Percentiles rank a stretch among this genome's conserved stretches.
Conservation (phyloP, 2,888 invertebrate genomes). For the Acanthosepion pharaonis region DNA sequence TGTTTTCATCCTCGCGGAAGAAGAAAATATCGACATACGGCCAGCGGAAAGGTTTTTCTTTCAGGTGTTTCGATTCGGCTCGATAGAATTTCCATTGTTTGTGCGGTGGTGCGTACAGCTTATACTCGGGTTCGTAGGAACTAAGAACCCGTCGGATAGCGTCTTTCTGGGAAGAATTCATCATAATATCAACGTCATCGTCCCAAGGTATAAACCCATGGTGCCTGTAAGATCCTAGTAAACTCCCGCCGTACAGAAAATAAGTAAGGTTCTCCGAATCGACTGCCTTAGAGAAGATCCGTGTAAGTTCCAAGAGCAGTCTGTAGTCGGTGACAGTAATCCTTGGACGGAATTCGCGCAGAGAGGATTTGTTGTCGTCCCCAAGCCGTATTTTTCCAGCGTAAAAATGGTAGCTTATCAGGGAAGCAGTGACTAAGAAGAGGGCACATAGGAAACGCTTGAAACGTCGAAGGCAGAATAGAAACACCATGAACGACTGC, state of each 20-base stretch:
- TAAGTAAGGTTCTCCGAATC: constrained; percentile 49
- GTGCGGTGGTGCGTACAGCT: constrained; percentile 50
- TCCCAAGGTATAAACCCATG: constrained; percentile 66
- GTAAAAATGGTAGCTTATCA: background rate
- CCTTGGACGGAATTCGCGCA: constrained; percentile 33
- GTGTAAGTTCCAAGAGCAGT: constrained; percentile 35
- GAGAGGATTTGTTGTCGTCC: constrained; percentile 4
- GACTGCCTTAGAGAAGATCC: constrained; percentile 45
- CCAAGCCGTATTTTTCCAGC: background rate
- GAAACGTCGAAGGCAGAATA: background rate
- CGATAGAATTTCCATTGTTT: constrained; percentile 62
- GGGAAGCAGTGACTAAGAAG: background rate
- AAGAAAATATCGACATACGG: constrained; percentile 68
- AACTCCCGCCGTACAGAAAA: constrained; percentile 55
- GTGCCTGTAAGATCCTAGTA: constrained; percentile 58
- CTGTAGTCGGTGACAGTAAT: background rate
- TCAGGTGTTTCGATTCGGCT: constrained; percentile 51
- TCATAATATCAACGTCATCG: constrained; percentile 61
- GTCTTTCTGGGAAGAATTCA: constrained; percentile 57
- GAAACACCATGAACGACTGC: background rate
- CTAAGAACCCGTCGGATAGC: constrained; percentile 51
- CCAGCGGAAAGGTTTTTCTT: constrained; percentile 59
- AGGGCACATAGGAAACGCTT: background rate
- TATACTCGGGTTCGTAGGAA: constrained; percentile 53
- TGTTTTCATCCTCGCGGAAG: constrained; percentile 59